Evolutionary conservation across 1,140 invertebrate species (phyloP), one percentile per base, ranked within the genome.

Genomic region (Drosophila pectinifera): DNA sequence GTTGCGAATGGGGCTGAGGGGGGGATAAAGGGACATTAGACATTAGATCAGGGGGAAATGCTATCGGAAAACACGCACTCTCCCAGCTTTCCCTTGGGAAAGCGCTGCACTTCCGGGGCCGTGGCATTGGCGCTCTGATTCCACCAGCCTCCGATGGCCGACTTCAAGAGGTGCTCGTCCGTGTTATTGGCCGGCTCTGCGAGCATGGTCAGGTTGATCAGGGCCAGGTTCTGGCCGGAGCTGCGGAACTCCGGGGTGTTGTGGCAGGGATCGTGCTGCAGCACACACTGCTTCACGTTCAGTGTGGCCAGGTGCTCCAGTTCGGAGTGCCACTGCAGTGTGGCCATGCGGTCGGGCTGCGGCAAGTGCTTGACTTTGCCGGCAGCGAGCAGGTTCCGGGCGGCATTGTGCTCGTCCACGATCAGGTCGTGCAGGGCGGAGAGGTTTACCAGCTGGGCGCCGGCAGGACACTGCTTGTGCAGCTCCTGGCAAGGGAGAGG

Each of bases 301-400:
- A 89, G 22, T 6, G 46, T 41, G 14, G 83, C 83, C 48, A 88
- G 14, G 7, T 61, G 7, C 41, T 61, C 80, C 31, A 88, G 39
- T 13, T 89, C 84, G 0, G 51, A 10, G 11, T 64, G 53, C 83
- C 83, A 88, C 18, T 64, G 72, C 68, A 88, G 56, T 6, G 59
- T 70, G 56, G 80, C 83, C 84, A 88, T 89, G 34, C 69, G 78
- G 18, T 89, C 79, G 3, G 83, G 80, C 1, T 13, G 10, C 1
- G 61, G 64, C 1, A 89, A 18, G 3, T 38, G 42, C 8, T 38
- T 22, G 10, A 70, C 2, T 7, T 83, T 80, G 3, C 84, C 83
- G 0, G 31, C 8, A n/a, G 84, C 83, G 2, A 88, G 62, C 7
- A 57, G 2, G 57, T 84, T 83, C 5, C 83, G 83, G 14, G 26